Percentiles rank a stretch among this genome's conserved stretches.
Conservation (phyloP, 2,797 vertebrate genomes). For the Leptodactylus fallax region DNA sequence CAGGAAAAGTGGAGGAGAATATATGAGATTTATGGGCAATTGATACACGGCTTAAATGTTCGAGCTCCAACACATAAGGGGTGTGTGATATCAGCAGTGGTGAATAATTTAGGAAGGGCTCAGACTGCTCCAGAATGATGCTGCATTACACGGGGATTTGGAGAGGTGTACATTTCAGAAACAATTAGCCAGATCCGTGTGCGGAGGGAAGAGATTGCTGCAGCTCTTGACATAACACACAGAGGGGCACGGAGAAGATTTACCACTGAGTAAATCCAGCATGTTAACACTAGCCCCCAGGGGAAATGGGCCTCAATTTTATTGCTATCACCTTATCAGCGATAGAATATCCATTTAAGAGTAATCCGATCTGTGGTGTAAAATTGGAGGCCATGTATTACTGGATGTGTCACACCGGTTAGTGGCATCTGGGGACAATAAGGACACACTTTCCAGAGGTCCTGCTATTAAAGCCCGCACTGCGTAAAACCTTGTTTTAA, state of each 20-base stretch:
- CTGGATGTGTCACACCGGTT: slow-evolving; percentile 47
- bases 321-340: slow-evolving; percentile 51
- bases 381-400: slow-evolving; percentile 48
- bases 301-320: slow-evolving; percentile 27
- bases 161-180: slow-evolving; percentile 49
- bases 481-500: slow-evolving; percentile 40
- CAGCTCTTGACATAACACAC: slow-evolving; percentile 33
- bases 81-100: background rate
- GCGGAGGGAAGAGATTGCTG: slow-evolving; percentile 38
- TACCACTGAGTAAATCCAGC: slow-evolving; percentile 49
- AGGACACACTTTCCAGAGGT: slow-evolving; percentile 12
- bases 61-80: background rate
- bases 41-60: slow-evolving; percentile 5
- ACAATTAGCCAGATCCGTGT: slow-evolving; percentile 34
- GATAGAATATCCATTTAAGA: slow-evolving; percentile 57
- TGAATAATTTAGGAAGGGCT: slow-evolving; percentile 42
- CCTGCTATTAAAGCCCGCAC: slow-evolving; percentile 8
- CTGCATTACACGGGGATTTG: slow-evolving; percentile 14
- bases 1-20: background rate
- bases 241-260: slow-evolving; percentile 38
- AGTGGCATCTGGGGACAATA: slow-evolving; percentile 47
- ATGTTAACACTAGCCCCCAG: slow-evolving; percentile 48
- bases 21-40: background rate
- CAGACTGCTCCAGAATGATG: background rate
- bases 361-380: slow-evolving; percentile 56